Percentiles rank a stretch among this genome's conserved stretches.
Conservation (phyloP, 2,888 invertebrate genomes). For the Leptinotarsa juncta region DNA sequence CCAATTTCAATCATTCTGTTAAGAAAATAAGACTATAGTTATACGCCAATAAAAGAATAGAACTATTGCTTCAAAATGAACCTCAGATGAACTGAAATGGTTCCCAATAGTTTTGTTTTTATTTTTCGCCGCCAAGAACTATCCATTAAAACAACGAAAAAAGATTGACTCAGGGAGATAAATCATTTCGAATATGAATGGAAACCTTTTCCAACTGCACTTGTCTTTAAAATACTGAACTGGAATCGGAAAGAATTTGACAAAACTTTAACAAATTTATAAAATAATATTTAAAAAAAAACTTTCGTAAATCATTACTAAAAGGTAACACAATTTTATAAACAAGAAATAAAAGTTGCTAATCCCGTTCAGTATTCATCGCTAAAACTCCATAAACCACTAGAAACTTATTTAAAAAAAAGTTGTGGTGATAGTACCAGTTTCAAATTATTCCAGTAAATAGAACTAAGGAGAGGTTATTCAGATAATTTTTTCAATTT, state of each 20-base stretch:
- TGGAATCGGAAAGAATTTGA: slow-evolving; percentile 16
- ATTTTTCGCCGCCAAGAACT: background rate
- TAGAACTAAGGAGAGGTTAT: slow-evolving; percentile 43
- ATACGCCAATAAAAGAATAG: too few species aligned
- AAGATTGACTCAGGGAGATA: slow-evolving; percentile 24
- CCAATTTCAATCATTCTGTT: background rate
- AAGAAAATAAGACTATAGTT: background rate
- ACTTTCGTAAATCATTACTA: background rate
- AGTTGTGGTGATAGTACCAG: slow-evolving; percentile 30
- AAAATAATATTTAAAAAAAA: background rate
- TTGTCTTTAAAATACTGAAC: slow-evolving; percentile 21
- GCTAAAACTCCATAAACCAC: slow-evolving; percentile 2
- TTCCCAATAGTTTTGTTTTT: too few species aligned
- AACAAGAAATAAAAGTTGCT: slow-evolving; percentile 1
- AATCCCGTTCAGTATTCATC: slow-evolving; percentile 10
- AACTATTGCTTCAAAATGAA: too few species aligned
- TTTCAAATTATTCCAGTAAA: slow-evolving; percentile 33
- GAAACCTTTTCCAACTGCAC: slow-evolving; percentile 22
- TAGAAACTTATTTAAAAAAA: slow-evolving; percentile 4
- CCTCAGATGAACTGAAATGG: too few species aligned
- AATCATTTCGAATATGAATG: slow-evolving; percentile 21
- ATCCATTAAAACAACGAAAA: background rate
- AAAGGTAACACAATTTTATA: slow-evolving; percentile 4
- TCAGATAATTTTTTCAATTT: slow-evolving; percentile 23
- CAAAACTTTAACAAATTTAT: slow-evolving; percentile 17